phyloP scores from a whole-genome alignment of 1,140 invertebrate genomes.

The Glossosoma conforme region DNA sequence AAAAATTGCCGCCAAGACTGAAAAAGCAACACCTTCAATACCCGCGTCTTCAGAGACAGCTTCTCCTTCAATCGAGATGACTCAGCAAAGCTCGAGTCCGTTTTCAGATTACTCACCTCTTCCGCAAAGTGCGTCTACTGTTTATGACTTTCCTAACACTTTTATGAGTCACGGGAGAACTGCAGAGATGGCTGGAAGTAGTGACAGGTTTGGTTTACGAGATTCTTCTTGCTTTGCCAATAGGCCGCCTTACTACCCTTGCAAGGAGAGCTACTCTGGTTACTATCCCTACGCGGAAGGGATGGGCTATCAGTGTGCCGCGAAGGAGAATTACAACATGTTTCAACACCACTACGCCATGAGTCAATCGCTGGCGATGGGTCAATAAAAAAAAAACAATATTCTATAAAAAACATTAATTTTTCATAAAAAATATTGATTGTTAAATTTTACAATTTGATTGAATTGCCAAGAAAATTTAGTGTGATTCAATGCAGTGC shows the following conservation, averaged over 20 bases:
- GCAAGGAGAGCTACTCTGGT: conserved; percentile 23
- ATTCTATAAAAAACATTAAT: no score
- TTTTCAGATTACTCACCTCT: conserved; percentile 35
- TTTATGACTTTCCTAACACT: no score
- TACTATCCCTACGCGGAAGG: conserved; percentile 42
- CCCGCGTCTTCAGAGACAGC: no score
- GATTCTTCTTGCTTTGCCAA: conserved; percentile 24
- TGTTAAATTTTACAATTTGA: no score
- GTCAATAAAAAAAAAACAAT: conserved; percentile 41
- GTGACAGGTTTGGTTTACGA: conserved; percentile 14
- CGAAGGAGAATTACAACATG: conserved; percentile 46
- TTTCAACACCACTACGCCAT: conserved; percentile 47
- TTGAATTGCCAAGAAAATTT: no score
- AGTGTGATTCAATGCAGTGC: no score
- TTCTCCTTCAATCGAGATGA: no score
- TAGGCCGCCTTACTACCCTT: conserved; percentile 23
- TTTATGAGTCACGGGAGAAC: no score
- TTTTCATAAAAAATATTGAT: no score
- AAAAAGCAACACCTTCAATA: conserved; percentile 19
- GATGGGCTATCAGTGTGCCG: conserved; percentile 43
- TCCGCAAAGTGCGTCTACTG: conserved; percentile 34
- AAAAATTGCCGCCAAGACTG: conserved; percentile 36
- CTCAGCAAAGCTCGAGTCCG: conserved; percentile 20
- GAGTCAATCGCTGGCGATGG: conserved; percentile 44
- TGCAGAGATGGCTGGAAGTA: no score